Evolutionary conservation across 2,797 vertebrate species (phyloP).

Genomic region (Threskiornis aethiopicus): DNA sequence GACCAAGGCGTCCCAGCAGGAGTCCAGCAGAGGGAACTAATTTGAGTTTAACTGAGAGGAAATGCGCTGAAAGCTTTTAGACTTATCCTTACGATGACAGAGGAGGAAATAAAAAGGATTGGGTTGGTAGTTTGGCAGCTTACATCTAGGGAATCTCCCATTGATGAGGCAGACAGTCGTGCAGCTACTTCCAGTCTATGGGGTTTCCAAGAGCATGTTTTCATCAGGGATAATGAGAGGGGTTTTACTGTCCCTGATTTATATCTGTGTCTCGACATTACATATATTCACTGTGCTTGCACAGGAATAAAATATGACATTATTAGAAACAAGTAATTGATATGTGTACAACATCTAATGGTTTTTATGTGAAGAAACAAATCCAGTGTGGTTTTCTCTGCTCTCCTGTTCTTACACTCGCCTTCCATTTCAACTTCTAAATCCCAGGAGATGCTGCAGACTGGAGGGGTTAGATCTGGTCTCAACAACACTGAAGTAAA

Average conservation of each 20-base stretch:
- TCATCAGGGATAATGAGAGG: neutral
- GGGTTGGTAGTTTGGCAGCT: constrained; percentile 65
- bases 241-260: neutral
- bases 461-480: neutral
- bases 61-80: constrained; percentile 65
- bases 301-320: neutral
- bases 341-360: neutral
- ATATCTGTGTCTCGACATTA: neutral
- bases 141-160: neutral
- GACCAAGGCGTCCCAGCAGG: constrained; percentile 69
- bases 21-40: constrained; percentile 68
- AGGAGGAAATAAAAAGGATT: constrained; percentile 58
- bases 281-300: neutral
- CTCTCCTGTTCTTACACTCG: neutral
- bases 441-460: neutral
- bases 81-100: constrained; percentile 59
- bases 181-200: neutral
- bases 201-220: neutral
- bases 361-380: neutral
- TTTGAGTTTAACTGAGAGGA: constrained; percentile 73
- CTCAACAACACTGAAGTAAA: neutral
- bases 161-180: neutral
- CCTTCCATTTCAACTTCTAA: neutral
- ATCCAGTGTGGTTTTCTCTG: neutral
- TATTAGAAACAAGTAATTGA: neutral